Conservation (phyloP, 23 tunicate species). For the Styela plicata region DNA sequence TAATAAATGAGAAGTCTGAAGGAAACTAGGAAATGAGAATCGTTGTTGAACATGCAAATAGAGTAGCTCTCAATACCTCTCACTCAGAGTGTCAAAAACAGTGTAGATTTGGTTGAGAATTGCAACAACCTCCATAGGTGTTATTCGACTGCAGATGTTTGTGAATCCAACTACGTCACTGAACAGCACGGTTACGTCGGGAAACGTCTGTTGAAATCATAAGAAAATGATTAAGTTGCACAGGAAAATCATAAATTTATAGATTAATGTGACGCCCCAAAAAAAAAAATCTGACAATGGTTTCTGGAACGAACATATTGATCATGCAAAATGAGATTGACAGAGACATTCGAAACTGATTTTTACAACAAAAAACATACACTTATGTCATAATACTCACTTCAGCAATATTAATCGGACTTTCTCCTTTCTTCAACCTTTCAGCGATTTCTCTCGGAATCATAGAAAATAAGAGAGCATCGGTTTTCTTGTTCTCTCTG, state of each 20-base stretch:
- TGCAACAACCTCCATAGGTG: conserved; percentile 57
- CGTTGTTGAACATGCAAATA: no score
- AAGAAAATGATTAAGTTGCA: no score
- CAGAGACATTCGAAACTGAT: no score
- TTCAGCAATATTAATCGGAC: conserved; percentile 44
- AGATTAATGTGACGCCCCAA: no score
- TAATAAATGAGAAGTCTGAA: no score
- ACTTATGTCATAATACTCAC: no score
- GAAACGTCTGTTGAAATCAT: conserved; percentile 50
- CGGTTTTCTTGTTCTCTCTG: conserved; percentile 42
- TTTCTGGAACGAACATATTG: no score
- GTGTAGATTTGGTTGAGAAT: conserved; percentile 40
- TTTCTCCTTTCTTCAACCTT: conserved; percentile 39
- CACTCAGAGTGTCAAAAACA: conserved; percentile 40
- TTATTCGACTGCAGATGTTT: conserved; percentile 44
- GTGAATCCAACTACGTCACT: conserved; percentile 54
- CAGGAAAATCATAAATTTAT: no score
- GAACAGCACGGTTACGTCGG: conserved; percentile 45
- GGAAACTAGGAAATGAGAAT: no score
- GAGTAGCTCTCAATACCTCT: conserved; percentile 39
- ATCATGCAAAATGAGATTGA: no score
- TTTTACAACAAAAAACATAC: no score
- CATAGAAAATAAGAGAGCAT: conserved; percentile 41
- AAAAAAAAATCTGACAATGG: no score
- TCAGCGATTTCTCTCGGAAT: conserved; percentile 47